Conservation (phyloP, 2,113 vertebrate species). For the Mormoops blainvillei region DNA sequence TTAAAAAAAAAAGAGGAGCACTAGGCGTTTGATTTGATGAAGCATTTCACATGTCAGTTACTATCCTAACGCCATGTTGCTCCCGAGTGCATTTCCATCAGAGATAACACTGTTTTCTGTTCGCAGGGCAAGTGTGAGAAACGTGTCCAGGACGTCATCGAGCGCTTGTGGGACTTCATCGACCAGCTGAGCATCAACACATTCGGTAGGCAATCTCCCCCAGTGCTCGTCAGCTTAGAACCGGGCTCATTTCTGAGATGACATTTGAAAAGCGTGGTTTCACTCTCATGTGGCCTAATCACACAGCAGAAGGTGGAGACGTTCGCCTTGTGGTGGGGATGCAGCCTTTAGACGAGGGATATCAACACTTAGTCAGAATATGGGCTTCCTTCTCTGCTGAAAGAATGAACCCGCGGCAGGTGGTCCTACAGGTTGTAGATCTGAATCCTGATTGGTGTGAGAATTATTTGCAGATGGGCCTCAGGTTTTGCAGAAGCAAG, state of each 20-base stretch:
- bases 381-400: not conserved
- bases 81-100: not conserved
- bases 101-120: not conserved
- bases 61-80: too few species aligned
- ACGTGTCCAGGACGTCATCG: conserved; percentile 96
- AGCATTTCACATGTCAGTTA: not conserved
- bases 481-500: not conserved
- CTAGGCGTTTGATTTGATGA: not conserved
- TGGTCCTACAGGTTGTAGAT: accelerated
- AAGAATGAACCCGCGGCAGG: not conserved
- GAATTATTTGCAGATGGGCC: not conserved
- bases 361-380: not conserved
- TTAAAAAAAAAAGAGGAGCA: too few species aligned
- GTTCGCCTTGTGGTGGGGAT: not conserved
- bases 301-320: not conserved
- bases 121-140: conserved; percentile 97
- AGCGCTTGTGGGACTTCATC: conserved; percentile 98
- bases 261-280: not conserved
- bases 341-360: not conserved
- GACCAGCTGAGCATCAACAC: conserved; percentile 98
- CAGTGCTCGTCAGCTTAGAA: not conserved
- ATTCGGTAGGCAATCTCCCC: conserved; percentile 84
- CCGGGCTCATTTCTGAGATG: not conserved
- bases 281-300: not conserved
- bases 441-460: not conserved